Conservation (phyloP, 2,888 invertebrate species). For the Sinhomidia bicolor region DNA sequence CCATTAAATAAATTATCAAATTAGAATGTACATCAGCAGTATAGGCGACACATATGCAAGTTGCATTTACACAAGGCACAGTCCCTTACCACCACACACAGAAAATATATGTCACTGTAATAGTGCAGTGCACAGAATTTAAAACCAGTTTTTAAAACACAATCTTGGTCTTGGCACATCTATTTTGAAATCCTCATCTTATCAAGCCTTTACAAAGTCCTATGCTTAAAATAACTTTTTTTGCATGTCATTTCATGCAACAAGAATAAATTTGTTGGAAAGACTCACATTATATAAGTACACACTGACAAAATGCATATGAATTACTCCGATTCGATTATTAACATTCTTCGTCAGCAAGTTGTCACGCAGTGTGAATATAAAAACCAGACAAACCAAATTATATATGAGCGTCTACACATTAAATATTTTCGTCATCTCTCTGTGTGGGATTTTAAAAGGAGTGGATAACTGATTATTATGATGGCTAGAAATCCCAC, state of each 20-base stretch:
- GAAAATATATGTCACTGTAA: not conserved
- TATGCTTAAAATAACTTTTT: not conserved
- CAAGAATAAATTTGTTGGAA: not conserved
- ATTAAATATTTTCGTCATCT: not conserved
- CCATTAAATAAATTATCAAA: not conserved
- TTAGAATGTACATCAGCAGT: not conserved
- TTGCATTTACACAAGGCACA: not conserved
- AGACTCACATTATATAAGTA: not conserved
- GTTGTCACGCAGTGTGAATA: conserved; percentile 25
- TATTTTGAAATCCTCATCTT: not conserved
- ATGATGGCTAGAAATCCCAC: too few relatives aligned
- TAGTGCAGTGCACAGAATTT: not conserved
- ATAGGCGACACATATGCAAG: not conserved
- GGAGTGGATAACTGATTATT: not conserved
- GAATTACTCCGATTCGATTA: not conserved
- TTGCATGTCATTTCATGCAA: not conserved
- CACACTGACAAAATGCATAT: conserved; percentile 4
- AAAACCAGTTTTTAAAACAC: conserved; percentile 13
- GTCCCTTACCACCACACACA: not conserved
- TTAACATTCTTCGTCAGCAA: not conserved
- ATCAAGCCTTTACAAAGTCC: not conserved
- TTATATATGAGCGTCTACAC: not conserved
- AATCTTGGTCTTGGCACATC: not conserved
- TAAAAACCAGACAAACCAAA: conserved; percentile 21
- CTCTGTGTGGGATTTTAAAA: conserved; percentile 5